Percentiles rank a stretch among this genome's conserved stretches.
These are phyloP conservation scores for Tapirus terrestris DNA, from an alignment of 2,113 vertebrate genomes.

Conservation along the genomic window DNA sequence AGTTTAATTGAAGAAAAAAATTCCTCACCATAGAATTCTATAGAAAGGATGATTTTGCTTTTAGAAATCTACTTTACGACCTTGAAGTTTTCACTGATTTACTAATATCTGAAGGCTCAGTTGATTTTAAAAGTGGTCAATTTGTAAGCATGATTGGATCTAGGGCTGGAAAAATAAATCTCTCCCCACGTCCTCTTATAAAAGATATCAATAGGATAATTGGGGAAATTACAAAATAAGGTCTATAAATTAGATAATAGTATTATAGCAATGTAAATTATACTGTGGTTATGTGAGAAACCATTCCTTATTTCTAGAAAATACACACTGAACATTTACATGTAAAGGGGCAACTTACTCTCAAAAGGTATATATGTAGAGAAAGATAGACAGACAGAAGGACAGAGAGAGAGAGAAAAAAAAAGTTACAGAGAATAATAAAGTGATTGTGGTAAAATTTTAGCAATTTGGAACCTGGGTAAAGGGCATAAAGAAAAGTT, in stretches of 20 bases:
- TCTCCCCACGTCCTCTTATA: not conserved
- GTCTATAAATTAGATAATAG: not conserved
- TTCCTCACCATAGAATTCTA: not conserved
- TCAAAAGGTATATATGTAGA: not conserved
- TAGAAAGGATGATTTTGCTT: not conserved
- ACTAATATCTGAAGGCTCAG: not conserved
- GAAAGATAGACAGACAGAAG: not conserved
- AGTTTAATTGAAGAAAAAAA: not conserved
- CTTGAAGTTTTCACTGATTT: not conserved
- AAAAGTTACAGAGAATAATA: not conserved
- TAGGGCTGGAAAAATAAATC: not conserved
- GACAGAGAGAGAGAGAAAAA: not conserved
- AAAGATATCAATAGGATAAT: not conserved
- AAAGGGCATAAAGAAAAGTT: not conserved
- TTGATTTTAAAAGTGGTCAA: not conserved
- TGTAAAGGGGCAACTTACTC: not conserved
- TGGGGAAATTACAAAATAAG: not conserved
- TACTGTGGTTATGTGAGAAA: not conserved
- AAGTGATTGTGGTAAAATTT: not conserved
- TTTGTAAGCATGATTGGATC: not conserved
- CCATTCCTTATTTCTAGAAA: not conserved
- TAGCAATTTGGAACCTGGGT: not conserved
- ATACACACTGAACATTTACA: not conserved
- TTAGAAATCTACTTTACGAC: not conserved
- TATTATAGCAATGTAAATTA: not conserved